Evolutionary conservation across 2,888 invertebrate species (phyloP).

Genomic region (Mycogona germanica): DNA sequence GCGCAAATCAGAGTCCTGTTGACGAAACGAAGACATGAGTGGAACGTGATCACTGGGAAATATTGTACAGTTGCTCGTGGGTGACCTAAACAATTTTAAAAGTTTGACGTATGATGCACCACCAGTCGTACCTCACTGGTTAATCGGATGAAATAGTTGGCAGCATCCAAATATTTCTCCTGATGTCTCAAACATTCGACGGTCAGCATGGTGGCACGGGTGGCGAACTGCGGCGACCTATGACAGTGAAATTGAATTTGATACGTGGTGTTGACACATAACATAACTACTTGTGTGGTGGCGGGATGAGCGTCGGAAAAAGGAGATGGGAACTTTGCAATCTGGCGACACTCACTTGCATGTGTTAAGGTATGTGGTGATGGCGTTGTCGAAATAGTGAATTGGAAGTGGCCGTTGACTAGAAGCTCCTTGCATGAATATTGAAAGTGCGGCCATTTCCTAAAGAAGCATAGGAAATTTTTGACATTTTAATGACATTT

Average conservation of each 20-base stretch:
- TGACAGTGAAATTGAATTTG: not conserved
- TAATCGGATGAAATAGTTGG: constrained; percentile 86
- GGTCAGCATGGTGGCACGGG: constrained; percentile 77
- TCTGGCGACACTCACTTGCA: constrained; percentile 52
- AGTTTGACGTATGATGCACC: constrained; percentile 13
- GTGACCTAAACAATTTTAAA: not conserved
- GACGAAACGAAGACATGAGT: constrained; percentile 7
- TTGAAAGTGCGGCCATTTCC: constrained; percentile 90
- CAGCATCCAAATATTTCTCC: constrained; percentile 78
- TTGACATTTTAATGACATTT: too few species aligned
- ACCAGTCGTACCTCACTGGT: constrained; percentile 58
- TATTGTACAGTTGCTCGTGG: not conserved
- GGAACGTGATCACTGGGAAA: not conserved
- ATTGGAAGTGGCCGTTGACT: constrained; percentile 38
- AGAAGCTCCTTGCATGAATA: constrained; percentile 59
- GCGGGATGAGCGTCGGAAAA: not conserved
- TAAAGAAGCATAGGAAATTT: constrained; percentile 24
- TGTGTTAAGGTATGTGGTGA: constrained; percentile 75
- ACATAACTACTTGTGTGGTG: not conserved
- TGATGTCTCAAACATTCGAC: constrained; percentile 72
- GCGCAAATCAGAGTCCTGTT: constrained; percentile 77
- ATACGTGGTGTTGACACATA: not conserved
- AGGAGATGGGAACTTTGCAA: not conserved
- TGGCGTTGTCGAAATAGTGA: constrained; percentile 86
- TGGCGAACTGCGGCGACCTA: constrained; percentile 83